Evolutionary conservation across 2,888 invertebrate genomes (phyloP).

Genomic region (Automeris io): DNA sequence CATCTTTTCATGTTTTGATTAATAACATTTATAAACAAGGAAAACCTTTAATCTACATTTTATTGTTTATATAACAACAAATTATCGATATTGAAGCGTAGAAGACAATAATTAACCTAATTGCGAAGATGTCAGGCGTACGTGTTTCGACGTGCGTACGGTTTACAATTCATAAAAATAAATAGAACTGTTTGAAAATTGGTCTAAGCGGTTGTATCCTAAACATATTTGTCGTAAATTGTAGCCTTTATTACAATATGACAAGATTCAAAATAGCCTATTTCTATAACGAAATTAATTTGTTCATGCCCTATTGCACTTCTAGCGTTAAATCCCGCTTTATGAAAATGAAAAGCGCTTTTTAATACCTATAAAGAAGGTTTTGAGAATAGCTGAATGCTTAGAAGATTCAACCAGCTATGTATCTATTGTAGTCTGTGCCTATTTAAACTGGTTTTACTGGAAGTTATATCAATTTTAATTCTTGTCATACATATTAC

Average conservation of each 20-base stretch:
- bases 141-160: conserved; percentile 39
- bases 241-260: background rate
- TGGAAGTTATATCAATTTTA: too few species aligned
- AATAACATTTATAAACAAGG: conserved; percentile 24
- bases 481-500: too few species aligned
- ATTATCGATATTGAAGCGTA: conserved; percentile 18
- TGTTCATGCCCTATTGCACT: conserved; percentile 1
- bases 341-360: too few species aligned
- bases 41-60: conserved; percentile 21
- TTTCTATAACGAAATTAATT: background rate
- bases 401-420: too few species aligned
- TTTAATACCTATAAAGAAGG: too few species aligned
- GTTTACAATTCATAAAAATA: conserved; percentile 9
- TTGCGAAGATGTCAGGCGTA: conserved; percentile 36
- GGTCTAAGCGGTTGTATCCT: conserved; percentile 18
- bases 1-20: conserved; percentile 10
- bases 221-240: conserved; percentile 10
- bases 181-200: conserved; percentile 25
- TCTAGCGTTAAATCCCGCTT: too few species aligned
- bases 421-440: too few species aligned
- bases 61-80: conserved; percentile 22
- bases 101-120: conserved; percentile 40
- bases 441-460: too few species aligned
- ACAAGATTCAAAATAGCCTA: conserved; percentile 15
- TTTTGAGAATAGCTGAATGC: too few species aligned